These are phyloP conservation scores for Alsophila aescularia DNA, from an alignment of 2,888 invertebrate genomes.

Conservation along the genomic window DNA sequence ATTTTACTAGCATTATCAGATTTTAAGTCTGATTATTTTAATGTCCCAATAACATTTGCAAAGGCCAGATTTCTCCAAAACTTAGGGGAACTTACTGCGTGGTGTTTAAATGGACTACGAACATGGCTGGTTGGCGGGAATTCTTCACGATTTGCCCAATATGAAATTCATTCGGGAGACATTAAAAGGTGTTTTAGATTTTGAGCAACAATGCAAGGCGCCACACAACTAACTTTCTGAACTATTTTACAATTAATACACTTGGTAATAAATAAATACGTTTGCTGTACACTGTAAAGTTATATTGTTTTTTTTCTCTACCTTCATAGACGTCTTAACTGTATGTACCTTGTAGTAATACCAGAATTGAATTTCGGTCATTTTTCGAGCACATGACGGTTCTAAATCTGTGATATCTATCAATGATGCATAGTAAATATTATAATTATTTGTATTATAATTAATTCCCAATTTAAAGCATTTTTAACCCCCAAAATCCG, in stretches of 20 bases:
- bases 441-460: too few species aligned
- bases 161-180: not conserved
- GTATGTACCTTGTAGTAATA: not conserved
- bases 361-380: too few species aligned
- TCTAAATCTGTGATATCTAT: too few species aligned
- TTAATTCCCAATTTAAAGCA: too few species aligned
- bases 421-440: too few species aligned
- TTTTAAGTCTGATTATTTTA: not conserved
- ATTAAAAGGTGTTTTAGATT: not conserved
- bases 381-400: too few species aligned
- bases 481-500: too few species aligned
- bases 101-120: not conserved
- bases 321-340: not conserved
- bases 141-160: not conserved
- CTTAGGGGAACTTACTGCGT: not conserved
- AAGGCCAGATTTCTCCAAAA: constrained; percentile 8
- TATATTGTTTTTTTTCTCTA: constrained; percentile 24
- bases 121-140: not conserved
- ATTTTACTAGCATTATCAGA: not conserved
- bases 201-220: constrained; percentile 22
- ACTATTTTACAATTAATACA: constrained; percentile 36
- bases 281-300: constrained; percentile 37
- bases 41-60: not conserved
- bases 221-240: constrained; percentile 31
- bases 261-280: constrained; percentile 38